phyloP scores from a whole-genome alignment of 2,113 vertebrate species.

The Beaufortia kweichowensis region DNA sequence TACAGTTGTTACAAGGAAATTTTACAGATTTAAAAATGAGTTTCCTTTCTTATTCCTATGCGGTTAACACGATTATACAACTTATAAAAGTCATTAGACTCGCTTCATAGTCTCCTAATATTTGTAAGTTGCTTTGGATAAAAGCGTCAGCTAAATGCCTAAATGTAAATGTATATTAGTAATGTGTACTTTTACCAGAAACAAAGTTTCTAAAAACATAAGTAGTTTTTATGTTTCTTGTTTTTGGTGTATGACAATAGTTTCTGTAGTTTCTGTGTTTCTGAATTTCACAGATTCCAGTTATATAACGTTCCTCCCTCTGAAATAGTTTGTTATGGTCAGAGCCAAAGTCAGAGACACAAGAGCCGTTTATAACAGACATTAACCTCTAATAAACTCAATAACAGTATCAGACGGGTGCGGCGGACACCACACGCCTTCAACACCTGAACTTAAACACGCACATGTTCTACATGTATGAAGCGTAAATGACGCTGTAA shows the following conservation, averaged over 20 bases:
- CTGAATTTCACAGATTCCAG: conserved; percentile 23
- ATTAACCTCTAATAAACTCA: background rate
- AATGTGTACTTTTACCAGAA: background rate
- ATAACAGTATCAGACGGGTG: background rate
- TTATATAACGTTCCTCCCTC: conserved; percentile 8
- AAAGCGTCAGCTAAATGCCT: too few relatives aligned
- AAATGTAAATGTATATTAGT: too few relatives aligned
- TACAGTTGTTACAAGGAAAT: too few relatives aligned
- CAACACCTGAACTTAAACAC: conserved; percentile 16
- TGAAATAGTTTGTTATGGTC: conserved; percentile 14
- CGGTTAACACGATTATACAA: too few relatives aligned
- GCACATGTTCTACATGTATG: background rate
- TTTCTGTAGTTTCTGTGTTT: background rate
- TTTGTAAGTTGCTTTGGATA: too few relatives aligned
- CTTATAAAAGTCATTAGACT: too few relatives aligned
- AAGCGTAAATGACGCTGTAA: background rate
- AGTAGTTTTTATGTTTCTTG: background rate
- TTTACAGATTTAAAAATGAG: too few relatives aligned
- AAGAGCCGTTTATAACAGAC: background rate
- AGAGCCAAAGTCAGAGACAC: conserved; percentile 20
- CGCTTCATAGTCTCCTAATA: too few relatives aligned
- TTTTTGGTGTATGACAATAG: background rate
- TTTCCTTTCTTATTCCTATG: too few relatives aligned
- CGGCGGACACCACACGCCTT: background rate
- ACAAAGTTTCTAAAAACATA: too few relatives aligned